phyloP scores from a whole-genome alignment of 2,113 vertebrate species.

The Drymodes brunneopygia region DNA sequence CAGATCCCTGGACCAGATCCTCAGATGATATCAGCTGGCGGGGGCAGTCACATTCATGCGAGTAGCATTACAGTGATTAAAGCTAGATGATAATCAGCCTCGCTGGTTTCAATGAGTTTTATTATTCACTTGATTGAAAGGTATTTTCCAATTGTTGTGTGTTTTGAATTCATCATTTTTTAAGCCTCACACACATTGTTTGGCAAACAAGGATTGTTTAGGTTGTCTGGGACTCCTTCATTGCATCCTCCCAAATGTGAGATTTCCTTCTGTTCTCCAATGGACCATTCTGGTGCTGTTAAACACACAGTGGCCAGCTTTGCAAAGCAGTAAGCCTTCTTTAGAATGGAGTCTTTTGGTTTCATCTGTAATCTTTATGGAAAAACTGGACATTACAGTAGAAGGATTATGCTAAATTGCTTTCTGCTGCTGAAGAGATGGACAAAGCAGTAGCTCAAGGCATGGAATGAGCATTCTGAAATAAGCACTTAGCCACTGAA shows the following conservation, averaged over 20 bases:
- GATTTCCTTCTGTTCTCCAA: slow-evolving; percentile 9
- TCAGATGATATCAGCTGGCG: slow-evolving; percentile 49
- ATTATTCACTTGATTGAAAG: slow-evolving; percentile 60
- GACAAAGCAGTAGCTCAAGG: slow-evolving; percentile 46
- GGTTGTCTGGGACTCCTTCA: slow-evolving; percentile 27
- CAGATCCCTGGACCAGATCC: slow-evolving; percentile 21
- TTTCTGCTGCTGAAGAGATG: slow-evolving; percentile 21
- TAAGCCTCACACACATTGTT: slow-evolving; percentile 3
- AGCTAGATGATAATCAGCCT: slow-evolving; percentile 37
- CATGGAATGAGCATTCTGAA: slow-evolving; percentile 36
- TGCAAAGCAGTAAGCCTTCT: slow-evolving; percentile 43
- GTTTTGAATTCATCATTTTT: slow-evolving; percentile 22
- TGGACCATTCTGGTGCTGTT: background rate
- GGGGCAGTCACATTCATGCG: slow-evolving; percentile 26
- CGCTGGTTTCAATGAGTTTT: background rate
- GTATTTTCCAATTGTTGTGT: slow-evolving; percentile 57
- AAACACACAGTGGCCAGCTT: slow-evolving; percentile 15
- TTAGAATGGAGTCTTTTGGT: slow-evolving; percentile 38
- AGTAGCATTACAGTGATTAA: slow-evolving; percentile 34
- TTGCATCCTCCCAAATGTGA: slow-evolving; percentile 26
- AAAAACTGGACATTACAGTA: slow-evolving; percentile 57
- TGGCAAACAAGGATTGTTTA: slow-evolving; percentile 9
- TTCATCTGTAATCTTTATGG: slow-evolving; percentile 51
- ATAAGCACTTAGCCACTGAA: slow-evolving; percentile 25
- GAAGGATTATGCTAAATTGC: slow-evolving; percentile 60